A percentile compares a stretch with the other conserved stretches of the same genome.
phyloP scores from a whole-genome alignment of 1,140 invertebrate genomes.

The Muscidifurax raptorellus region DNA sequence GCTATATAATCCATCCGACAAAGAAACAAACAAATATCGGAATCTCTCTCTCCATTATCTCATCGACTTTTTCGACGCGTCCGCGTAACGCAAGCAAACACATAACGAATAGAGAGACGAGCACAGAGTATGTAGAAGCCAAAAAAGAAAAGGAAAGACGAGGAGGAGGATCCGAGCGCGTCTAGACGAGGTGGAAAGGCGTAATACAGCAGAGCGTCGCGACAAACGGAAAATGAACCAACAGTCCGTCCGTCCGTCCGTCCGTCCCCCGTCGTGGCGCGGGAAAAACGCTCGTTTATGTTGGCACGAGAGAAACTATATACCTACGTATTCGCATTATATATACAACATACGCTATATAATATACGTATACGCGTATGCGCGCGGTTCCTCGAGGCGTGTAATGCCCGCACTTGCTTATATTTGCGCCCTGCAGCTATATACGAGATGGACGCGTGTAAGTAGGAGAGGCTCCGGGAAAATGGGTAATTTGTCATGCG shows the following conservation, averaged over 20 bases:
- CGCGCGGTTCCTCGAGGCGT: background rate
- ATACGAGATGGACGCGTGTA: background rate
- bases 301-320: constrained; percentile 13
- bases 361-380: background rate
- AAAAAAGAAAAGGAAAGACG: background rate
- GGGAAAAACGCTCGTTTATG: background rate
- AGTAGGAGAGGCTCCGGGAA: background rate
- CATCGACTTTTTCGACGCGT: background rate
- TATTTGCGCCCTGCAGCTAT: background rate
- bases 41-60: background rate
- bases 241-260: too few relatives aligned
- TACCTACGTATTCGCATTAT: background rate
- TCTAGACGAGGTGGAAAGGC: background rate
- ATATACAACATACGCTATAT: background rate
- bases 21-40: background rate
- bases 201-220: background rate
- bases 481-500: constrained; percentile 6
- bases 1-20: background rate
- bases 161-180: background rate
- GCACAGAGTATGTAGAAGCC: background rate
- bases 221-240: background rate
- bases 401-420: background rate
- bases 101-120: background rate
- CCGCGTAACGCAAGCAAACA: background rate
- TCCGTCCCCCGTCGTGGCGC: too few relatives aligned